Percentiles rank a stretch among this genome's conserved stretches.
These are phyloP conservation scores for Oryzias dopingdopingensis DNA, from an alignment of 2,797 vertebrate genomes.

Conservation along the genomic window DNA sequence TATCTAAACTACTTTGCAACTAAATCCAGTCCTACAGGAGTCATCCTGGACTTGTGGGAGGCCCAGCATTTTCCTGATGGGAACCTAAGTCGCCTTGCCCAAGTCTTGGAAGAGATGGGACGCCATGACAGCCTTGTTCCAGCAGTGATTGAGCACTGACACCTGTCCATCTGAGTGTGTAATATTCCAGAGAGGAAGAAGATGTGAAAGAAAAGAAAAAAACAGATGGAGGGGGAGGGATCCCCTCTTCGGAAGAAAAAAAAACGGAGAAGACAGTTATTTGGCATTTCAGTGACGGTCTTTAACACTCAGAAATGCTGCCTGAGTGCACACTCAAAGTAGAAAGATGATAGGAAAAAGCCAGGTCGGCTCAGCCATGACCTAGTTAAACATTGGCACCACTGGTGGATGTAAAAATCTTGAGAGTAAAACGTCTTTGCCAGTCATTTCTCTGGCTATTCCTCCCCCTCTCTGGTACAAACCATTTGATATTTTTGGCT, in stretches of 20 bases:
- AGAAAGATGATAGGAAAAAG: slow-evolving; percentile 40
- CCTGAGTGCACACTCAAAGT: slow-evolving; percentile 31
- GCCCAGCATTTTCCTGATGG: slow-evolving; percentile 97
- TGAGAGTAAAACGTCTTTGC: slow-evolving; percentile 78
- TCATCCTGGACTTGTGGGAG: slow-evolving; percentile 98
- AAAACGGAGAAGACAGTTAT: slow-evolving; percentile 29
- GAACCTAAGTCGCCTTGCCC: slow-evolving; percentile 91
- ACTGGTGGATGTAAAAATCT: slow-evolving; percentile 59
- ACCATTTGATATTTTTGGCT: slow-evolving; percentile 73
- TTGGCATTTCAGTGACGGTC: slow-evolving; percentile 41
- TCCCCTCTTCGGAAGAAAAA: background rate
- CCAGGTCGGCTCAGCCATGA: slow-evolving; percentile 63
- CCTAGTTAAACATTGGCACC: slow-evolving; percentile 68
- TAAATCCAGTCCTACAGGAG: slow-evolving; percentile 95
- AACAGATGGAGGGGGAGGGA: background rate
- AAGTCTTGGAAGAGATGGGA: slow-evolving; percentile 98
- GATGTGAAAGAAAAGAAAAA: slow-evolving; percentile 23
- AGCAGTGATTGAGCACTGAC: slow-evolving; percentile 86
- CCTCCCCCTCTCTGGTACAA: slow-evolving; percentile 77
- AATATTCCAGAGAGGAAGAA: slow-evolving; percentile 50
- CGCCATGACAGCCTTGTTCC: slow-evolving; percentile 90
- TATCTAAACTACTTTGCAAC: slow-evolving; percentile 99
- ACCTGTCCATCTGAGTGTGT: slow-evolving; percentile 30
- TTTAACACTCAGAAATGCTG: slow-evolving; percentile 22
- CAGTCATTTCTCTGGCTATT: slow-evolving; percentile 63